Percentiles rank a stretch among this genome's conserved stretches.
Conservation (phyloP, 2,888 invertebrate species). For the Scelioninae gen. 1 region DNA sequence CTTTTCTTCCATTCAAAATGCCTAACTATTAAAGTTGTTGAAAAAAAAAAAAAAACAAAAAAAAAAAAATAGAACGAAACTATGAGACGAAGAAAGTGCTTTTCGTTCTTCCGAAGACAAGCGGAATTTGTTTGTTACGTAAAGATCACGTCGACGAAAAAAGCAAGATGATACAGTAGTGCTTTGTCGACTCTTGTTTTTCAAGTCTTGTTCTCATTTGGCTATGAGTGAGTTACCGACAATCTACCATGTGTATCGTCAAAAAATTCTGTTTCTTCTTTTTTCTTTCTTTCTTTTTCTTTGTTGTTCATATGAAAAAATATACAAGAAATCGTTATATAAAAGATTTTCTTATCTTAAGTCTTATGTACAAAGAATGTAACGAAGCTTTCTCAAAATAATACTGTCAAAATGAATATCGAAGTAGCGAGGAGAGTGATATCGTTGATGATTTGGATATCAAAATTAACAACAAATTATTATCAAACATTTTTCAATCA, state of each 20-base stretch:
- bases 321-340: constrained; percentile 74
- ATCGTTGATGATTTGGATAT: constrained; percentile 14
- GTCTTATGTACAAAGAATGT: constrained; percentile 73
- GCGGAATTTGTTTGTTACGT: constrained; percentile 28
- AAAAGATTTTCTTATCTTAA: constrained; percentile 74
- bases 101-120: constrained; percentile 41
- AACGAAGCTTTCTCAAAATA: constrained; percentile 55
- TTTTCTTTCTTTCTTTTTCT: constrained; percentile 27
- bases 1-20: too few relatives aligned
- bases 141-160: constrained; percentile 16
- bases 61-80: not conserved
- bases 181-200: constrained; percentile 7
- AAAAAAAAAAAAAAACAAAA: not conserved
- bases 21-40: too few relatives aligned
- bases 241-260: constrained; percentile 46
- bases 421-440: constrained; percentile 20
- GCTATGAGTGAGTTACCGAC: constrained; percentile 65
- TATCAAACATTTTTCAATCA: too few relatives aligned
- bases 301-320: constrained; percentile 71
- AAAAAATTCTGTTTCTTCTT: not conserved
- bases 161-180: constrained; percentile 1
- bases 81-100: constrained; percentile 10
- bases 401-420: constrained; percentile 52
- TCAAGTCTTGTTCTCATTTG: constrained; percentile 73
- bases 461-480: not conserved